These are phyloP conservation scores for Euschistus heros DNA, from an alignment of 1,140 invertebrate species.

Conservation along the genomic window DNA sequence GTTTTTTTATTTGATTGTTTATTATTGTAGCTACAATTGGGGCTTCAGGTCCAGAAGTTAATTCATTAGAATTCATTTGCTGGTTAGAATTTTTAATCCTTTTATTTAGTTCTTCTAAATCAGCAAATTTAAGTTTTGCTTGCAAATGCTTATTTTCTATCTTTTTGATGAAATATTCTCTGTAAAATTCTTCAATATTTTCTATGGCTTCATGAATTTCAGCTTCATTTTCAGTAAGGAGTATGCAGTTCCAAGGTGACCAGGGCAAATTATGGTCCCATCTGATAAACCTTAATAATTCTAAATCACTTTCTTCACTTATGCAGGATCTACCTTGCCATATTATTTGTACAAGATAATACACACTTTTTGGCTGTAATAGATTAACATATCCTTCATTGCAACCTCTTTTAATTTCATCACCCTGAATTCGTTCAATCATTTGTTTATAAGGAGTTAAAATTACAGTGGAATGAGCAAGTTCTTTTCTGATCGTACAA, in stretches of 20 bases:
- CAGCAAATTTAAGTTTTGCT: neutral
- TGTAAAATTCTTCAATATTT: neutral
- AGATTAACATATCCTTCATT: neutral
- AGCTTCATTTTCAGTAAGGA: slow-evolving; percentile 4
- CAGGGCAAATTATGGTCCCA: neutral
- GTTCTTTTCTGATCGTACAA: neutral
- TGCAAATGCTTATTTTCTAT: slow-evolving; percentile 1
- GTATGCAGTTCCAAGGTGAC: slow-evolving; percentile 4
- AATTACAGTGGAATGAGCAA: neutral
- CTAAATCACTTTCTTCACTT: neutral
- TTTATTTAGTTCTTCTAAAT: neutral
- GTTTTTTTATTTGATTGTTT: neutral
- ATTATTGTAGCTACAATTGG: neutral
- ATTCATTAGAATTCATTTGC: neutral
- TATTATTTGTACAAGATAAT: slow-evolving; percentile 7
- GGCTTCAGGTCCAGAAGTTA: neutral
- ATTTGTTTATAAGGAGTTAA: neutral
- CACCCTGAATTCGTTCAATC: neutral
- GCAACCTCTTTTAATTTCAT: neutral
- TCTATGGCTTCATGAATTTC: neutral
- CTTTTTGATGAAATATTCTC: slow-evolving; percentile 10
- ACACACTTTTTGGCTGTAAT: neutral
- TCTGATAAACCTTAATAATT: neutral
- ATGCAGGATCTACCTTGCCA: slow-evolving; percentile 5
- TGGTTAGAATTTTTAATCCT: neutral